Evolutionary conservation across 2,888 invertebrate genomes (phyloP).

Genomic region (Parnassius smintheus): DNA sequence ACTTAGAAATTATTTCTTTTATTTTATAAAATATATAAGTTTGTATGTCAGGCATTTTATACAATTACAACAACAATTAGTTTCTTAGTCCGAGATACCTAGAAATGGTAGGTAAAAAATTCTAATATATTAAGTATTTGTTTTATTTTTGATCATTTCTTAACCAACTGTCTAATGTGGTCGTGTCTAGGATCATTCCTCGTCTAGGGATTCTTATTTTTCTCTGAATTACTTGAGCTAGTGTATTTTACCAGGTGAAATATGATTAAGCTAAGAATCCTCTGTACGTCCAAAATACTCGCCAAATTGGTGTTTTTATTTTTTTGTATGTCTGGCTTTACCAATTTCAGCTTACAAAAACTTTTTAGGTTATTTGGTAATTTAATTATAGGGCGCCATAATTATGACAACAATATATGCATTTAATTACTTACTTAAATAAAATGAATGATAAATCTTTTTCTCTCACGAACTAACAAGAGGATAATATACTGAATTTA

Average conservation of each 20-base stretch:
- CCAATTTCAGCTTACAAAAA: background rate
- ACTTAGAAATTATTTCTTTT: background rate
- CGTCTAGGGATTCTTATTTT: background rate
- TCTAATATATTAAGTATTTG: constrained; percentile 46
- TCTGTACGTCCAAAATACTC: too few species aligned
- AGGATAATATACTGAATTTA: constrained; percentile 28
- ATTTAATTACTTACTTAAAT: constrained; percentile 66
- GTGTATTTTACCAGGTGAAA: constrained; percentile 1
- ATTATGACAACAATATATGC: constrained; percentile 51
- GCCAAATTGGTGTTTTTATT: too few species aligned
- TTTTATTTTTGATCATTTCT: constrained; percentile 55
- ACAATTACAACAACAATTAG: constrained; percentile 56
- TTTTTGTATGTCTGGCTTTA: too few species aligned
- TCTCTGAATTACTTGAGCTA: background rate
- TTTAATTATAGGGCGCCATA: constrained; percentile 23
- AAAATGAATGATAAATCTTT: constrained; percentile 52
- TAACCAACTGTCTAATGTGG: constrained; percentile 56
- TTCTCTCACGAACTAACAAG: constrained; percentile 35
- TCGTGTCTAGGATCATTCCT: constrained; percentile 61
- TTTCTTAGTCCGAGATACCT: constrained; percentile 60
- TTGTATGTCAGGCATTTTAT: constrained; percentile 27
- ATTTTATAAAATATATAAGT: constrained; percentile 30
- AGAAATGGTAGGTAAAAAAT: constrained; percentile 73
- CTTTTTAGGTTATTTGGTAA: constrained; percentile 33
- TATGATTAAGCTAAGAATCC: background rate